Evolutionary conservation across 2,888 invertebrate species (phyloP), one percentile per base, ranked within the genome.

Genomic region (Luperina testacea): DNA sequence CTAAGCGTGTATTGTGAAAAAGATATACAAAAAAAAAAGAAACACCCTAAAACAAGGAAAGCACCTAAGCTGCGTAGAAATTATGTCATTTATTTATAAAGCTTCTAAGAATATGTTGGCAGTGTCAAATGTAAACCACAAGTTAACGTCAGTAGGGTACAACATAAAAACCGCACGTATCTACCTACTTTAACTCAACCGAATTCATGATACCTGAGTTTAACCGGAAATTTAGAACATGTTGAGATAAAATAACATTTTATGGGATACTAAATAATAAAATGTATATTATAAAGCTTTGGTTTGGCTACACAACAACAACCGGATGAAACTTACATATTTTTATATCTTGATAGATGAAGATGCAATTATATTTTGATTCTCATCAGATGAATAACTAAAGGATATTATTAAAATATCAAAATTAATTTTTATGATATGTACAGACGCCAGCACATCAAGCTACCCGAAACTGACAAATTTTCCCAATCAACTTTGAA

Each of bases 91-190:
- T 75, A 42, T 67, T 77, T 68, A 8, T 13, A 68, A 80, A 82
- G 67, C 61, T 88, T 87, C 81, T 74, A n/a, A 80, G 87, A 88
- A 88, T 32, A 80, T 79, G 65, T 69, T 42, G 42, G 48, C 75
- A 38, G 57, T 53, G 73, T 78, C 57, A 81, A 72, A 86, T 67
- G 73, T 79, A 77, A 84, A 87, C 87, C 87, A 67, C 87, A 89
- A 75, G 61, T 67, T 71, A 65, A 78, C 53, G 32, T 72, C 57
- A 59, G 72, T 75, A 69, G 67, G 38, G 72, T 75, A 69, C 65
- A 78, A 77, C 45, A 78, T 72, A 83, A 86, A 81, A 88, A 82
- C 83, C 78, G 64, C 85, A 83, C 64, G 68, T 82, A 84, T 71
- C 38, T 38, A 64, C 63, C 38, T 64, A 64, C 63, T 83, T 87